Evolutionary conservation across 1,140 invertebrate genomes (phyloP).

Genomic region (Dendroctonus valens): DNA sequence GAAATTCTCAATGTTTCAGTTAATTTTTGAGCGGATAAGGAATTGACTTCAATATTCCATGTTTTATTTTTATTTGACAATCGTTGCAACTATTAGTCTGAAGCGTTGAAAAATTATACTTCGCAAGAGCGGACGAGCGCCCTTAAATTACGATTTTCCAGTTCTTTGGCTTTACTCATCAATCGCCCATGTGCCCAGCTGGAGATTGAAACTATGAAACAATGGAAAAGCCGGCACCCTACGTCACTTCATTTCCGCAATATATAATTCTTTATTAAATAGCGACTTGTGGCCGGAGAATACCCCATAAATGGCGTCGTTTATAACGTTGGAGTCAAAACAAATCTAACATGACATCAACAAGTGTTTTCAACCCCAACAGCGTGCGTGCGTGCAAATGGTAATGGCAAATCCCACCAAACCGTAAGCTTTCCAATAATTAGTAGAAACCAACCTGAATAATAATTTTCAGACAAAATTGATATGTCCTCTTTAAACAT

Average conservation of each 20-base stretch:
- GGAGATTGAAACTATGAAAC: conserved; percentile 5
- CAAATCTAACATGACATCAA: conserved; percentile 25
- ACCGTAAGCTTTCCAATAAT: conserved; percentile 15
- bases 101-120: conserved; percentile 3
- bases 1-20: too few relatives aligned
- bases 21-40: too few relatives aligned
- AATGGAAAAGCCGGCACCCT: neutral
- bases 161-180: conserved; percentile 8
- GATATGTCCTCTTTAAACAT: neutral
- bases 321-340: conserved; percentile 17
- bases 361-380: conserved; percentile 18
- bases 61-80: too few relatives aligned
- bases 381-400: conserved; percentile 18
- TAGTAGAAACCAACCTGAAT: conserved; percentile 8
- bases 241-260: conserved; percentile 12
- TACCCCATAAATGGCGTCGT: conserved; percentile 17
- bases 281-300: conserved; percentile 3
- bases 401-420: conserved; percentile 16
- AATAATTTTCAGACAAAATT: conserved; percentile 16
- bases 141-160: conserved; percentile 3
- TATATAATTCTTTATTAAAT: conserved; percentile 21
- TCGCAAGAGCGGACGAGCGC: neutral
- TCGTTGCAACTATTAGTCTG: neutral
- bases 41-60: too few relatives aligned
- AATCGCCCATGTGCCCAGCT: conserved; percentile 5